A percentile compares a stretch with the other conserved stretches of the same genome.
phyloP scores from a whole-genome alignment of 2,113 vertebrate genomes.

The Podarcis raffonei region DNA sequence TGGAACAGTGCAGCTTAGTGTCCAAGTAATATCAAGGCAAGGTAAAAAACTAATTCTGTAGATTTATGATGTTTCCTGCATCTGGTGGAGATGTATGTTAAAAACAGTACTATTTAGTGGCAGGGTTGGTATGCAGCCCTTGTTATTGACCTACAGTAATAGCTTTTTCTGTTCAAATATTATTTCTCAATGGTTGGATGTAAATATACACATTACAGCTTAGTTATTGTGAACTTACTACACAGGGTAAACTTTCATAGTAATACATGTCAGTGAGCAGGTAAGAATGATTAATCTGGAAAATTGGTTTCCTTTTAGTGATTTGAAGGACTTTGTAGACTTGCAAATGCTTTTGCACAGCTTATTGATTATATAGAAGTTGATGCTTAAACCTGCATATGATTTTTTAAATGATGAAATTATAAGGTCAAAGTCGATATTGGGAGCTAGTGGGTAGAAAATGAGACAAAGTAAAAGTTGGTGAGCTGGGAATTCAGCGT shows the following conservation, averaged over 20 bases:
- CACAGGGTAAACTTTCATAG: not conserved
- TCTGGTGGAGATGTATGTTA: not conserved
- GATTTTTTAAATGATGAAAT: not conserved
- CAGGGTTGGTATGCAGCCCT: not conserved
- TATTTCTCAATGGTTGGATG: not conserved
- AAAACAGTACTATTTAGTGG: not conserved
- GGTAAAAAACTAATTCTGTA: constrained; percentile 72
- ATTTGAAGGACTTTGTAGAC: not conserved
- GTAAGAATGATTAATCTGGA: not conserved
- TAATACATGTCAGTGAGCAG: not conserved
- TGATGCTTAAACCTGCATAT: not conserved
- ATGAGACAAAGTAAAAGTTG: not conserved
- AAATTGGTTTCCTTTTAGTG: not conserved
- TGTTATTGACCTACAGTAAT: not conserved
- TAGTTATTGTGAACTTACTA: not conserved
- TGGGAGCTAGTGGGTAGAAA: not conserved
- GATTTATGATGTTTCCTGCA: not conserved
- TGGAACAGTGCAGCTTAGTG: constrained; percentile 96
- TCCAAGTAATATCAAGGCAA: constrained; percentile 96
- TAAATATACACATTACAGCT: not conserved
- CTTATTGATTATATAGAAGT: not conserved
- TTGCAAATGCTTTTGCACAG: not conserved
- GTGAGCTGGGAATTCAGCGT: not conserved
- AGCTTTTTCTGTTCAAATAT: not conserved
- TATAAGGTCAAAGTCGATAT: not conserved